Evolutionary conservation across 1,140 invertebrate genomes (phyloP), one percentile per base, ranked within the genome.

Genomic region (Chironomus striatipennis): DNA sequence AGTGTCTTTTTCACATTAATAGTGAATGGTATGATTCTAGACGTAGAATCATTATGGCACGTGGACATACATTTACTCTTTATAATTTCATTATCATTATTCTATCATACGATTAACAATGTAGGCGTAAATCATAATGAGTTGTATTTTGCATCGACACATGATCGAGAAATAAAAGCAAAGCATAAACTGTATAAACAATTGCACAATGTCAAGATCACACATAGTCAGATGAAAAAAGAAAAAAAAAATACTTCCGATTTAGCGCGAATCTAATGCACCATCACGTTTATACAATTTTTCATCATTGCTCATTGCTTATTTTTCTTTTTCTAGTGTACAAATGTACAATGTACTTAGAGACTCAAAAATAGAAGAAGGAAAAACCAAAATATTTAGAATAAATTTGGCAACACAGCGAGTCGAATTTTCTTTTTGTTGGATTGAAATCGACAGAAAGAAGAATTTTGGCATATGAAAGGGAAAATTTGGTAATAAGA

Each of bases 201-300:
- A 57, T 57, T 57, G 47, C 9, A 57, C 47, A 57, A 57, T 57
- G 47, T 57, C 47, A 57, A 57, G 47, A 12, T 57, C 47, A 57
- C 12, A 15, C 1, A 57, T 7, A n/a, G n/a, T 57, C 47, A 57
- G 15, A 47, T 5, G 15, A 47, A 15, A 47, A 47, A 3, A 47
- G 9, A 15, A 47, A 15, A 12, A 9, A 47, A 47, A 47, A 12
- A 12, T 1, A 57, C 47, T 57, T 5, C 12, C 47, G 47, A 57
- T 12, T 57, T 57, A 57, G n/a, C 47, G 47, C 12, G 47, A 57
- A 57, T 57, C n/a, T 15, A 15, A 57, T 57, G 47, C 47, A 57
- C n/a, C 47, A 57, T 57, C 47, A 57, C 47, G 47, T 57, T 57
- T 57, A 12, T 57, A 57, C 12, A 57, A 1, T 12, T 12, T 1